Conservation (phyloP, 1,140 invertebrate genomes). For the Bombus breviceps region DNA sequence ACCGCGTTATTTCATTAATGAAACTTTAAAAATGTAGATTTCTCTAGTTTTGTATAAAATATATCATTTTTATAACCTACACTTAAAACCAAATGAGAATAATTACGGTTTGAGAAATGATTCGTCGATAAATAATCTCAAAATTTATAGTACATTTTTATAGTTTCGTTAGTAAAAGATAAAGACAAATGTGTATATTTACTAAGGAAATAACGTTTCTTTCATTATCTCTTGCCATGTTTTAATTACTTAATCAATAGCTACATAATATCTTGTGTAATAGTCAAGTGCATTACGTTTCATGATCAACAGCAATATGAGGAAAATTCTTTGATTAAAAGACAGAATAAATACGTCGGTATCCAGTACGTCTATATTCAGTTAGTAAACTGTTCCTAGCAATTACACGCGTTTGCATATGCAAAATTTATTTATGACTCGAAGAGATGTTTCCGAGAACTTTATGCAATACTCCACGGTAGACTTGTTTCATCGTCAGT, state of each 20-base stretch:
- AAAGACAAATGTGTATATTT: no score
- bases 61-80: no score
- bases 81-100: no score
- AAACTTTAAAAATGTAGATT: no score
- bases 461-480: slow-evolving; percentile 12
- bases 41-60: no score
- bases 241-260: neutral
- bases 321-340: neutral
- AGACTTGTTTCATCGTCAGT: neutral
- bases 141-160: no score
- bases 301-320: neutral
- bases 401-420: slow-evolving; percentile 44
- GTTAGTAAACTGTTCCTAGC: slow-evolving; percentile 11
- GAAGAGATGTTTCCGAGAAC: neutral
- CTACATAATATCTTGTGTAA: neutral
- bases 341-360: slow-evolving; percentile 9
- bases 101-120: no score
- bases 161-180: no score
- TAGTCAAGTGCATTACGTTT: no score
- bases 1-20: no score
- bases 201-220: neutral
- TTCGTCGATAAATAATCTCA: no score
- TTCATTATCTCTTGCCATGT: no score
- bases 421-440: slow-evolving; percentile 27
- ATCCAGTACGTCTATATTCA: neutral